Conservation (phyloP, 2,888 invertebrate species). For the Parascotia fuliginaria region DNA sequence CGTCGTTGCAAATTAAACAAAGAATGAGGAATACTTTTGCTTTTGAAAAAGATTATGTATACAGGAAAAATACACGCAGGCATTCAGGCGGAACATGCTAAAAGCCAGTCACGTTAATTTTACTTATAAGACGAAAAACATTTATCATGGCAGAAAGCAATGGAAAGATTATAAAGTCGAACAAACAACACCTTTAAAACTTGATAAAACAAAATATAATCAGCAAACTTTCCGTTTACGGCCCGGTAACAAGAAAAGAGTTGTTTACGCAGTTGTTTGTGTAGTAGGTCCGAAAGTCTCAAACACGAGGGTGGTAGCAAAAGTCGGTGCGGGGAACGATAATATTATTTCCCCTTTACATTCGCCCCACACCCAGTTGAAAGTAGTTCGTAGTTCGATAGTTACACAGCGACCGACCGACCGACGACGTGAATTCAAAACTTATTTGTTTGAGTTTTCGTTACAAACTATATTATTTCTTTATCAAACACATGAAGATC, state of each 20-base stretch:
- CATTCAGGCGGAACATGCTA: not conserved
- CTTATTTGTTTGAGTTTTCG: too few relatives aligned
- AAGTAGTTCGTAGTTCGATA: slow-evolving; percentile 55
- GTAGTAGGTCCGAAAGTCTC: slow-evolving; percentile 41
- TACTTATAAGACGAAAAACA: not conserved
- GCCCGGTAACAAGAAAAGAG: slow-evolving; percentile 43
- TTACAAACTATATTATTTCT: not conserved
- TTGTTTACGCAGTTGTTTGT: slow-evolving; percentile 51
- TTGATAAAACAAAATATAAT: slow-evolving; percentile 34
- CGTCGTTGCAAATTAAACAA: not conserved
- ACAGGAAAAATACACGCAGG: not conserved
- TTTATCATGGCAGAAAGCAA: not conserved
- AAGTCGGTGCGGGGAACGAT: slow-evolving; percentile 49
- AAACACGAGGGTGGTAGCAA: slow-evolving; percentile 37
- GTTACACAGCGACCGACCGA: slow-evolving; percentile 52
- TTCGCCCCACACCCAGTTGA: slow-evolving; percentile 47
- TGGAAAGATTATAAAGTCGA: not conserved
- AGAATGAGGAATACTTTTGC: not conserved
- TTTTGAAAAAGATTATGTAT: not conserved
- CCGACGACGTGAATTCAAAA: too few relatives aligned
- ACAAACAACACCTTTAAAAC: slow-evolving; percentile 34
- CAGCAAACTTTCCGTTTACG: slow-evolving; percentile 43
- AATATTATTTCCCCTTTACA: slow-evolving; percentile 62
- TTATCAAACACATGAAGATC: not conserved
- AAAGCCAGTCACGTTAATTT: not conserved